Conservation (phyloP, 1,140 invertebrate genomes). For the Heliconius eleuchia region DNA sequence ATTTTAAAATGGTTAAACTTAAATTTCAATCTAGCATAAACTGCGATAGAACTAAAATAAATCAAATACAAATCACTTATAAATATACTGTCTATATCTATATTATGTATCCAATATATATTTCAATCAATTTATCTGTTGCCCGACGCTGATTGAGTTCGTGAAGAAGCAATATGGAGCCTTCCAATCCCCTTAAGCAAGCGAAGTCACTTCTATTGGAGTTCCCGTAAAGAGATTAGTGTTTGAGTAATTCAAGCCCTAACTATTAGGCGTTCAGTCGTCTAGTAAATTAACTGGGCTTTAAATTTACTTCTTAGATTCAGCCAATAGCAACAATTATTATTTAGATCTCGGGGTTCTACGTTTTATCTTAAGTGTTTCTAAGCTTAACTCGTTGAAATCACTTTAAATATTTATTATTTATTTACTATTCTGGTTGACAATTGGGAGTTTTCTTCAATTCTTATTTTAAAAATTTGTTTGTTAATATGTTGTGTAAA, state of each 20-base stretch:
- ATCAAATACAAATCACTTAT: neutral
- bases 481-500: too few relatives aligned
- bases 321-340: neutral
- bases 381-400: neutral
- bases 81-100: neutral
- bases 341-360: neutral
- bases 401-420: neutral
- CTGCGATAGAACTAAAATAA: too few relatives aligned
- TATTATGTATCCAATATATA: neutral
- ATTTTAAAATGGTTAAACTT: too few relatives aligned
- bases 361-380: neutral
- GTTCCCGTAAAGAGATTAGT: conserved; percentile 28
- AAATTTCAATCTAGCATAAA: too few relatives aligned
- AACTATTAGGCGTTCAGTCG: conserved; percentile 16
- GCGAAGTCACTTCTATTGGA: conserved; percentile 24
- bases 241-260: conserved; percentile 21
- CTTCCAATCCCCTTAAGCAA: conserved; percentile 22
- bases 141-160: conserved; percentile 6
- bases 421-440: neutral
- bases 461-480: neutral
- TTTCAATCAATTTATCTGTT: neutral
- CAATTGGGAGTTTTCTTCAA: neutral
- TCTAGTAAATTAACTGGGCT: neutral
- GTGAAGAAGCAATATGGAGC: conserved; percentile 10
- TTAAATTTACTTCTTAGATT: neutral